phyloP scores from a whole-genome alignment of 2,888 invertebrate species.

The Sialis fuliginosa region DNA sequence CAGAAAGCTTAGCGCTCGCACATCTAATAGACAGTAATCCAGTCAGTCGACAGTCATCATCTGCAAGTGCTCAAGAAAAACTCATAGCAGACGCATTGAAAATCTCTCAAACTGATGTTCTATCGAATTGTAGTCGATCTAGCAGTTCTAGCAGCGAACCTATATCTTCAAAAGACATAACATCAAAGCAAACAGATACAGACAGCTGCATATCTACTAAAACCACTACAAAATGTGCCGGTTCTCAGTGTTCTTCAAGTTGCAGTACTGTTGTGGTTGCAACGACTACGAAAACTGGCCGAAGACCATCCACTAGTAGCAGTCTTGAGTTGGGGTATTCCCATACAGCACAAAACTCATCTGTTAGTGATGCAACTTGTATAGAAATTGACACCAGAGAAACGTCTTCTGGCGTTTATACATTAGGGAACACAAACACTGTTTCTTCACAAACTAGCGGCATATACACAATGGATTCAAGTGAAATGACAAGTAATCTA shows the following conservation, averaged over 20 bases:
- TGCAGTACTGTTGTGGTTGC: constrained; percentile 75
- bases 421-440: constrained; percentile 29
- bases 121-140: constrained; percentile 8
- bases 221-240: constrained; percentile 42
- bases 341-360: constrained; percentile 74
- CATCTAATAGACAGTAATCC: constrained; percentile 52
- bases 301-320: constrained; percentile 58
- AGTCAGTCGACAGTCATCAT: constrained; percentile 36
- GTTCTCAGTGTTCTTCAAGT: constrained; percentile 71
- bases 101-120: constrained; percentile 7
- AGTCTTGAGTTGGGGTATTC: constrained; percentile 72
- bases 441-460: constrained; percentile 73
- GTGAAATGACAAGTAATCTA: constrained; percentile 26
- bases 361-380: constrained; percentile 54
- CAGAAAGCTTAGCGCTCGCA: constrained; percentile 66
- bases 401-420: constrained; percentile 39
- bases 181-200: constrained; percentile 29
- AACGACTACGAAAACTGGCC: constrained; percentile 25
- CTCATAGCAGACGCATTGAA: constrained; percentile 7
- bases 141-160: constrained; percentile 9
- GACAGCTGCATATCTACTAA: constrained; percentile 34
- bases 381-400: constrained; percentile 40
- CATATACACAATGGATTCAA: constrained; percentile 64
- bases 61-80: constrained; percentile 21
- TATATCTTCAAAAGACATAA: constrained; percentile 17